These are phyloP conservation scores for Lagria hirta DNA, from an alignment of 2,888 invertebrate genomes.

Conservation along the genomic window DNA sequence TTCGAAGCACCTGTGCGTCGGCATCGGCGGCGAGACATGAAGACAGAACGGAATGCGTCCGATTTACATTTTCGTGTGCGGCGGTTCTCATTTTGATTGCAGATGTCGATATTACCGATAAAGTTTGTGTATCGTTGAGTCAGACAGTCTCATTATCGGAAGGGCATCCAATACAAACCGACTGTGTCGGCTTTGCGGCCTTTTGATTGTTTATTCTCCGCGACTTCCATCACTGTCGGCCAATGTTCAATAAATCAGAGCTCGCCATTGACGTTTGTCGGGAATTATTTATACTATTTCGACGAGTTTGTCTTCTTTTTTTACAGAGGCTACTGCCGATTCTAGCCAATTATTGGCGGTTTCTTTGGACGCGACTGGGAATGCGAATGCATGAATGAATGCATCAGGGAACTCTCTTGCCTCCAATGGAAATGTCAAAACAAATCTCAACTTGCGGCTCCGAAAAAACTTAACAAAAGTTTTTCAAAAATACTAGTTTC, in stretches of 20 bases:
- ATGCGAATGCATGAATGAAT: slow-evolving; percentile 26
- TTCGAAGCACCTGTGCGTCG: slow-evolving; percentile 21
- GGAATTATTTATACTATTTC: slow-evolving; percentile 52
- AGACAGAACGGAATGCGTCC: slow-evolving; percentile 28
- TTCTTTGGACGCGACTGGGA: slow-evolving; percentile 28
- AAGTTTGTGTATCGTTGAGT: slow-evolving; percentile 32
- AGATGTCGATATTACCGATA: slow-evolving; percentile 45
- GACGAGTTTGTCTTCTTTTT: slow-evolving; percentile 33
- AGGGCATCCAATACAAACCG: slow-evolving; percentile 39
- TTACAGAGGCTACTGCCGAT: slow-evolving; percentile 37
- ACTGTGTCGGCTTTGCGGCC: slow-evolving; percentile 39
- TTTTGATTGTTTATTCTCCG: slow-evolving; percentile 54
- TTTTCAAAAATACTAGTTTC: no score
- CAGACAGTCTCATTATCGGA: slow-evolving; percentile 41
- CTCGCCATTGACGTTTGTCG: slow-evolving; percentile 43
- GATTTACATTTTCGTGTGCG: slow-evolving; percentile 29
- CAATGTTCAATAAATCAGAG: slow-evolving; percentile 52
- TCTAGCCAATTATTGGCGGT: slow-evolving; percentile 50
- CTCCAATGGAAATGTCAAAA: slow-evolving; percentile 2
- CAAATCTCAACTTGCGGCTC: no score
- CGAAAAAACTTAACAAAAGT: no score
- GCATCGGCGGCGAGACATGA: slow-evolving; percentile 13
- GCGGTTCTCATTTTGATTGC: slow-evolving; percentile 41
- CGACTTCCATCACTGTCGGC: slow-evolving; percentile 54
- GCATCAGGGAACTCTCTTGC: slow-evolving; percentile 16